phyloP scores from a whole-genome alignment of 2,888 invertebrate genomes.

The Coecobrya sp. region DNA sequence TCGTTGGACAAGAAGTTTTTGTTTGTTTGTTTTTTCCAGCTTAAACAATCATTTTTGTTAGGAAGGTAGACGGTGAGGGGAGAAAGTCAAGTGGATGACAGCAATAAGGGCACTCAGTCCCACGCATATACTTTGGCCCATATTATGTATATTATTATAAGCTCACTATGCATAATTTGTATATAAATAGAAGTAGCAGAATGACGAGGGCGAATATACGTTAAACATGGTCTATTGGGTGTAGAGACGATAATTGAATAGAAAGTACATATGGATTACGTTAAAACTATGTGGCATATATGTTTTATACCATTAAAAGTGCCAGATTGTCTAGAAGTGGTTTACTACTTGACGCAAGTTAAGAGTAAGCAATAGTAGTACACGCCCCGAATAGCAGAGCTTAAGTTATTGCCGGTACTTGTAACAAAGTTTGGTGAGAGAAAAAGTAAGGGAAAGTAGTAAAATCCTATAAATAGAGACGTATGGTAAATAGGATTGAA shows the following conservation, averaged over 20 bases:
- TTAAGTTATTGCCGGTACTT: conserved; percentile 53
- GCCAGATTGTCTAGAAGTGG: conserved; percentile 46
- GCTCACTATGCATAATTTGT: not conserved
- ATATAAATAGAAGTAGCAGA: not conserved
- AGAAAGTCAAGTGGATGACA: conserved; percentile 48
- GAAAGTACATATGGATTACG: conserved; percentile 18
- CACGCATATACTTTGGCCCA: not conserved
- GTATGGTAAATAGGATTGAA: conserved; percentile 54
- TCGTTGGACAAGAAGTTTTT: conserved; percentile 32
- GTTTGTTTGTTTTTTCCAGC: conserved; percentile 54
- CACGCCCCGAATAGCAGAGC: conserved; percentile 38
- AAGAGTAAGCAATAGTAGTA: conserved; percentile 30
- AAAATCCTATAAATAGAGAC: conserved; percentile 61
- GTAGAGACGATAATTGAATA: conserved; percentile 43
- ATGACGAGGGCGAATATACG: not conserved
- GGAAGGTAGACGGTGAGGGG: conserved; percentile 22
- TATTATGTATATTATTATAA: conserved; percentile 1
- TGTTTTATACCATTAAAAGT: conserved; percentile 20
- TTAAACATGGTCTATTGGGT: not conserved
- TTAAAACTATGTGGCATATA: conserved; percentile 1
- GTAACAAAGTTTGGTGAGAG: conserved; percentile 46
- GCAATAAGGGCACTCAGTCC: not conserved
- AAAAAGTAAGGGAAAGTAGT: conserved; percentile 44
- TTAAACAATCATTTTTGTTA: conserved; percentile 50
- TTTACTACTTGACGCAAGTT: conserved; percentile 24